A percentile compares a stretch with the other conserved stretches of the same genome.
These are phyloP conservation scores for Anarrhichthys ocellatus DNA, from an alignment of 2,113 vertebrate genomes.

Conservation along the genomic window DNA sequence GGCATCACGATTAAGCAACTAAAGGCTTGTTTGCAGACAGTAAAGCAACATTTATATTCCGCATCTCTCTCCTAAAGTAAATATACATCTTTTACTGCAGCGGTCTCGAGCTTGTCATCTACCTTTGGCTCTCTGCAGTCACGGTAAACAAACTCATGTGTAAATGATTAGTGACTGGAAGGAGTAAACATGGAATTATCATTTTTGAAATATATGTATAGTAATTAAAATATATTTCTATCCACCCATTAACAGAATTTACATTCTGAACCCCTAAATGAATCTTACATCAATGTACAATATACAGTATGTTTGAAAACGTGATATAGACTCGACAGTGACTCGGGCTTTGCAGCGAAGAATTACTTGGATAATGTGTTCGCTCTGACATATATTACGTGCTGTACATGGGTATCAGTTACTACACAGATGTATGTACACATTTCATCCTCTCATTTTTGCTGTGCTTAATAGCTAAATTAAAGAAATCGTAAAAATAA, in stretches of 20 bases:
- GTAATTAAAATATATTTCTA: not conserved
- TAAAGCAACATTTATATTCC: not conserved
- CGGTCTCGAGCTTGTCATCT: constrained; percentile 25
- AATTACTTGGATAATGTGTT: not conserved
- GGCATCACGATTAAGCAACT: constrained; percentile 71
- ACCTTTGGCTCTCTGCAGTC: constrained; percentile 46
- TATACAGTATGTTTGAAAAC: constrained; percentile 28
- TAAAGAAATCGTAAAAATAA: constrained; percentile 11
- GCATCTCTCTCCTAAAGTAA: not conserved
- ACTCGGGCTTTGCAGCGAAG: not conserved
- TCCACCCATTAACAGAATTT: not conserved
- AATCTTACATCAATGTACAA: constrained; percentile 34
- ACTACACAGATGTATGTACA: constrained; percentile 38
- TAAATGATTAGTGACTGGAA: constrained; percentile 75
- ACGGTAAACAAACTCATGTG: constrained; percentile 71
- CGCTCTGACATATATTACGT: not conserved
- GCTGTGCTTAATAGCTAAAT: constrained; percentile 6
- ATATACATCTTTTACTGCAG: constrained; percentile 2
- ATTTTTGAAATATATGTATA: constrained; percentile 31
- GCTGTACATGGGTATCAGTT: constrained; percentile 11
- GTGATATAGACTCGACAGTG: not conserved
- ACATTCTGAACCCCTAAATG: not conserved
- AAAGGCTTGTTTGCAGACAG: constrained; percentile 18
- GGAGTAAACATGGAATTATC: constrained; percentile 24
- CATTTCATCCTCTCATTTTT: not conserved